phyloP scores from a whole-genome alignment of 2,888 invertebrate genomes.

The Phlogophora meticulosa region DNA sequence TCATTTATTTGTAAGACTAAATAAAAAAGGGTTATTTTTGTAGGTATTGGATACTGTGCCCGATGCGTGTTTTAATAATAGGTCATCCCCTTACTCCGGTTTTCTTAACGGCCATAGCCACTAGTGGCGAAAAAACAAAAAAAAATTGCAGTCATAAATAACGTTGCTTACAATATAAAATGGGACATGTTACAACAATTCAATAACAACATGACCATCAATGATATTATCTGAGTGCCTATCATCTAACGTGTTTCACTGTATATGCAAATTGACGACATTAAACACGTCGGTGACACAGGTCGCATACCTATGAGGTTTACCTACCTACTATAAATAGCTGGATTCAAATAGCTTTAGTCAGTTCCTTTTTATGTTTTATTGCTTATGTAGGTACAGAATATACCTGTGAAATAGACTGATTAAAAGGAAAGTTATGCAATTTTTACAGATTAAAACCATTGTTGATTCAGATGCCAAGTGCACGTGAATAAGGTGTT shows the following conservation, averaged over 20 bases:
- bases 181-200: not conserved
- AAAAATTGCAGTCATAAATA: not conserved
- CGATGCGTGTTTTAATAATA: not conserved
- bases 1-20: slow-evolving; percentile 45
- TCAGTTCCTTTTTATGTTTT: slow-evolving; percentile 33
- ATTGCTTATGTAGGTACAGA: slow-evolving; percentile 19
- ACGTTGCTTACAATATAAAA: slow-evolving; percentile 4
- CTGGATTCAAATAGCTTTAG: slow-evolving; percentile 45
- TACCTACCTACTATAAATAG: slow-evolving; percentile 48
- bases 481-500: slow-evolving; percentile 1
- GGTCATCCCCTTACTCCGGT: not conserved
- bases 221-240: slow-evolving; percentile 7
- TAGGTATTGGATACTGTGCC: slow-evolving; percentile 6
- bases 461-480: slow-evolving; percentile 10
- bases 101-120: slow-evolving; percentile 1
- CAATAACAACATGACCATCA: slow-evolving; percentile 13
- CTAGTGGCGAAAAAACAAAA: no score
- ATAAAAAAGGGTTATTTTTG: not conserved
- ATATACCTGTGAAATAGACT: slow-evolving; percentile 38
- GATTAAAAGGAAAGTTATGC: slow-evolving; percentile 23
- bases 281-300: slow-evolving; percentile 32
- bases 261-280: slow-evolving; percentile 49
- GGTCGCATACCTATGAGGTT: slow-evolving; percentile 41
- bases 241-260: slow-evolving; percentile 25
- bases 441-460: not conserved